Conservation (phyloP, 2,888 invertebrate species). For the Meteorus colon region DNA sequence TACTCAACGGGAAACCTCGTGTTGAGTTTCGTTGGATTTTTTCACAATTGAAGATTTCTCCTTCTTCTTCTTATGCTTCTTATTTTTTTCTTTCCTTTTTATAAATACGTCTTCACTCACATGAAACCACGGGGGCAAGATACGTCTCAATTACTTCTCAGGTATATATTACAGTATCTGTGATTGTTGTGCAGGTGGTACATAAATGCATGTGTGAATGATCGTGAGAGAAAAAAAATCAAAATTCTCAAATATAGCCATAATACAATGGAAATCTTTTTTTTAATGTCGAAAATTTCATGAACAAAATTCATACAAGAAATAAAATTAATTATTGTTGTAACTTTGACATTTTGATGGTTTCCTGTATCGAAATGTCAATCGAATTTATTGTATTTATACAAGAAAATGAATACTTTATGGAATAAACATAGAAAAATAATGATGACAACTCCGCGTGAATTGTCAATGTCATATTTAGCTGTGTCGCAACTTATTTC, state of each 20-base stretch:
- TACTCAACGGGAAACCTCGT: constrained; percentile 28
- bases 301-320: too few relatives aligned
- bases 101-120: constrained; percentile 39
- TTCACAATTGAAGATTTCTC: constrained; percentile 43
- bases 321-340: too few relatives aligned
- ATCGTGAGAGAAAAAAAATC: constrained; percentile 23
- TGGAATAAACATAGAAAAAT: too few relatives aligned
- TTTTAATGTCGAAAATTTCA: too few relatives aligned
- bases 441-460: too few relatives aligned
- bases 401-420: too few relatives aligned
- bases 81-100: not conserved
- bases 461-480: too few relatives aligned
- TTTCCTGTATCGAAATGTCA: too few relatives aligned
- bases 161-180: constrained; percentile 52
- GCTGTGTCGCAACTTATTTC: too few relatives aligned
- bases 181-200: constrained; percentile 36
- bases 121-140: constrained; percentile 38
- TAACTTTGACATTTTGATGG: too few relatives aligned
- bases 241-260: not conserved
- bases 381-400: too few relatives aligned
- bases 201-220: constrained; percentile 6
- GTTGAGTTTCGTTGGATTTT: constrained; percentile 52
- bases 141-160: constrained; percentile 66
- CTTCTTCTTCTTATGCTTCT: constrained; percentile 43
- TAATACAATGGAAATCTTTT: too few relatives aligned